These are phyloP conservation scores for Trachelus troglodyta DNA, from an alignment of 2,888 invertebrate species.

Conservation along the genomic window DNA sequence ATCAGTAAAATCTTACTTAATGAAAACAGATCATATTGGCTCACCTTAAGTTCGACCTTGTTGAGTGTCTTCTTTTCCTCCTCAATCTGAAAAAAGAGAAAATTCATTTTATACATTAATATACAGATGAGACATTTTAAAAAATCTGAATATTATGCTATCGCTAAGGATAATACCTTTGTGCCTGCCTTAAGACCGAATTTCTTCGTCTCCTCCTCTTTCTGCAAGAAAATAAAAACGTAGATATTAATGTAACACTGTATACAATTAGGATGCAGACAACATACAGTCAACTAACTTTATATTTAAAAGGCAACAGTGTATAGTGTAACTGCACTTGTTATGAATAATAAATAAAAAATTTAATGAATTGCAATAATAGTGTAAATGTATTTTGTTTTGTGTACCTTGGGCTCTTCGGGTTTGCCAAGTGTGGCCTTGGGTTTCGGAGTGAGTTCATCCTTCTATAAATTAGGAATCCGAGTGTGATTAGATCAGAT, in stretches of 20 bases:
- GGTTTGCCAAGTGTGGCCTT: conserved; percentile 44
- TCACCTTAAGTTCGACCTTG: conserved; percentile 67
- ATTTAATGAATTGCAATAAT: neutral
- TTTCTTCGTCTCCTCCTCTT: conserved; percentile 51
- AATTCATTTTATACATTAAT: neutral
- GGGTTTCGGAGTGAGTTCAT: conserved; percentile 38
- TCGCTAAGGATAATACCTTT: conserved; percentile 42
- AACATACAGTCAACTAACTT: neutral
- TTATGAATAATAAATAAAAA: neutral
- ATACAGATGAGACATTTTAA: neutral
- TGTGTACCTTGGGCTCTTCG: conserved; percentile 44
- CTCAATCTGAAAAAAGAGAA: conserved; percentile 37
- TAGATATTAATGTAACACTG: neutral
- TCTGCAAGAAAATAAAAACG: conserved; percentile 48
- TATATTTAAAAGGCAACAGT: neutral
- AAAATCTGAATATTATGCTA: neutral
- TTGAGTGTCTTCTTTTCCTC: conserved; percentile 56
- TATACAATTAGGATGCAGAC: neutral
- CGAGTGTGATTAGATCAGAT: neutral
- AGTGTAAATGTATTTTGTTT: neutral
- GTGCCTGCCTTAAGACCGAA: conserved; percentile 48
- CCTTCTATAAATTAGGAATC: conserved; percentile 27
- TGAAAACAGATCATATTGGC: conserved; percentile 7
- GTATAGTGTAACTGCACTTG: neutral
- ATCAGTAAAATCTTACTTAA: neutral